Conservation (phyloP, 2,113 vertebrate species). For the Pygoscelis antarcticus region DNA sequence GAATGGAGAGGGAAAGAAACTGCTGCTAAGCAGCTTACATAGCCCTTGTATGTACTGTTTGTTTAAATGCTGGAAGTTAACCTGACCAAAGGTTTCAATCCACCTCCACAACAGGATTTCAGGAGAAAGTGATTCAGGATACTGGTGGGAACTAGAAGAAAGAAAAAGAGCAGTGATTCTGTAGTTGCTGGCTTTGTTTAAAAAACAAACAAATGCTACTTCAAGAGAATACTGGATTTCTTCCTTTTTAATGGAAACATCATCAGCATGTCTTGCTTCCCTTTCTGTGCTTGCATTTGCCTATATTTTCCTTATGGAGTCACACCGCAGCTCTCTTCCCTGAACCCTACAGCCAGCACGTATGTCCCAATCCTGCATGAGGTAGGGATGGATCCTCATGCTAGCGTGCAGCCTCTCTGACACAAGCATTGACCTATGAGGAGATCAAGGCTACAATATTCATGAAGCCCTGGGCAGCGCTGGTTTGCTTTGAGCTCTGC, state of each 20-base stretch:
- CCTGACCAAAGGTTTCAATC: neutral
- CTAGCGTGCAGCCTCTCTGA: neutral
- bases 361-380: neutral
- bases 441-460: neutral
- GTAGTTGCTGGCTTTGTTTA: neutral
- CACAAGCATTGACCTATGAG: neutral
- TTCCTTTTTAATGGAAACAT: neutral
- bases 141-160: neutral
- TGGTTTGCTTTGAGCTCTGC: neutral
- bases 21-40: neutral
- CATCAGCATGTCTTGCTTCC: neutral
- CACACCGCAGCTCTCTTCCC: rapidly evolving
- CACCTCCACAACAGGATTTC: neutral
- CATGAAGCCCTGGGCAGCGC: neutral
- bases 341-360: rapidly evolving
- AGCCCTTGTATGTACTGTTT: neutral
- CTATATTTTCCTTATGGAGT: neutral
- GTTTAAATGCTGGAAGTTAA: neutral
- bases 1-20: neutral
- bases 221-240: neutral
- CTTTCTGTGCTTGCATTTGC: neutral
- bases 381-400: neutral
- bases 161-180: neutral
- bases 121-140: neutral
- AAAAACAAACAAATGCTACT: neutral